Conservation (phyloP, 2,113 vertebrate species). For the Dendropsophus ebraccatus region DNA sequence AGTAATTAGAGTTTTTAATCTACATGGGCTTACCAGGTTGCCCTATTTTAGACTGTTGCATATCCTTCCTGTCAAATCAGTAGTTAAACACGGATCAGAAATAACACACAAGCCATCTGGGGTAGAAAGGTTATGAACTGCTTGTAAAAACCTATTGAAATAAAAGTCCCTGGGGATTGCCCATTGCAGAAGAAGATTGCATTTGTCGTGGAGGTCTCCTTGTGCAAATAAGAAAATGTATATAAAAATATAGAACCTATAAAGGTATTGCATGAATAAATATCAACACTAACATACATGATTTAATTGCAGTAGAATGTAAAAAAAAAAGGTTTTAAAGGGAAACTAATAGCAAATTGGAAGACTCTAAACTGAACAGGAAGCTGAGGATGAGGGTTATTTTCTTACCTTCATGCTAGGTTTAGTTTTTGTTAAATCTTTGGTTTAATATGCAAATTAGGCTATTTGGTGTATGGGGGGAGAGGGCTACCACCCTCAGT, state of each 20-base stretch:
- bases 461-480: too few relatives aligned
- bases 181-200: constrained; percentile 62
- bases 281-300: not conserved
- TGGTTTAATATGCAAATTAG: too few relatives aligned
- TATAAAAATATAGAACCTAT: not conserved
- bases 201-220: constrained; percentile 9
- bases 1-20: constrained; percentile 2
- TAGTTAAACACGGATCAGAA: constrained; percentile 28
- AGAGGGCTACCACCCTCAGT: too few relatives aligned
- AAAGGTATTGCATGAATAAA: not conserved
- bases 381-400: too few relatives aligned
- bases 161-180: constrained; percentile 68
- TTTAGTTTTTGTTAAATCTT: too few relatives aligned
- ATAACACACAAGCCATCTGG: constrained; percentile 69
- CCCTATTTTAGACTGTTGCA: constrained; percentile 22
- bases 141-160: constrained; percentile 76
- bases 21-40: constrained; percentile 23
- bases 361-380: too few relatives aligned
- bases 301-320: not conserved
- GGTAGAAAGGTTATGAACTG: constrained; percentile 78
- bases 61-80: constrained; percentile 43
- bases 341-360: too few relatives aligned
- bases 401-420: too few relatives aligned
- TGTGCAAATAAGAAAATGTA: not conserved
- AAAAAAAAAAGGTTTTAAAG: not conserved